Evolutionary conservation across 1,140 invertebrate genomes (phyloP), one percentile per base, ranked within the genome.

Genomic region (Araneus ventricosus): DNA sequence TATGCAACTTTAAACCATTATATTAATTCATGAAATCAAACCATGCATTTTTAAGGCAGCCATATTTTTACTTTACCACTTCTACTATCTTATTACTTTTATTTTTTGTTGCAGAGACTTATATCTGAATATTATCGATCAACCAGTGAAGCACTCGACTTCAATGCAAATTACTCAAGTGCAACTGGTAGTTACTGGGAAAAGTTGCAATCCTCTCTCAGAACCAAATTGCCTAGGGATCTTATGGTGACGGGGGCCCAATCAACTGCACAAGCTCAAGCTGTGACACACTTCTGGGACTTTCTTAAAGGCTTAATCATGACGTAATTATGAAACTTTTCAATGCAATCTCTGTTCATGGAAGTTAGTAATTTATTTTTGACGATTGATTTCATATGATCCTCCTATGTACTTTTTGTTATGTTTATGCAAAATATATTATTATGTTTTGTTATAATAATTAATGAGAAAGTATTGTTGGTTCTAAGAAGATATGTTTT

Each of bases 111-210:
- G 39, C 95, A 97, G 96, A 97, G 97, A 96, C 97, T 97, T 95
- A 97, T 98, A 95, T 97, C 97, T 17, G 97, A 98, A 94, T 99
- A 98, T 95, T 99, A 99, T 94, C 96, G 96, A 94, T 96, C 97
- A 86, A 97, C 98, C 94, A 96, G 97, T 30, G 97, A 98, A 94
- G 96, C 97, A 80, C 96, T 99, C 5, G 96, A 97, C 94, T 98
- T 99, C 95, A 97, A 96, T 93, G 97, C 97, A 27, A 96, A 96
- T 94, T 98, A 80, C 75, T 27, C 91, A 1, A 85, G 92, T 59
- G 91, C 63, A 8, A 67, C 94, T 95, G 94, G 94, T 4, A 95
- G 95, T 34, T 95, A 94, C 93, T 94, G 95, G 93, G 95, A 96
- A 10, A 96, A 96, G 94, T 61, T 96, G 10, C 95, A 95, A 94